Evolutionary conservation across 2,888 invertebrate species (phyloP), one percentile per base, ranked within the genome.

Genomic region (Drosophila algonquin): DNA sequence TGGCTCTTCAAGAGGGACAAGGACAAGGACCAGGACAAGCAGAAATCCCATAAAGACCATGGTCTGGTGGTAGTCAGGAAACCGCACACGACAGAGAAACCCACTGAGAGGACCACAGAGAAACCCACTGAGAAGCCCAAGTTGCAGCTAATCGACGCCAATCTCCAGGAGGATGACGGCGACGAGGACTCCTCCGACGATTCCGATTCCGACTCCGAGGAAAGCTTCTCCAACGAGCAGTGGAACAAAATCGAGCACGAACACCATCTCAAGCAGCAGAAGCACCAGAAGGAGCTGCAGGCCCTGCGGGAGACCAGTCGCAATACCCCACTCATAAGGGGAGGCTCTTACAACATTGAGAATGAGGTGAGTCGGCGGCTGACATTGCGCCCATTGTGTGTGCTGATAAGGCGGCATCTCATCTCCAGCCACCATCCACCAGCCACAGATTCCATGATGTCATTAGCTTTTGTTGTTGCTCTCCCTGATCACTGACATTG

Each of bases 201-300:
- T 2, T 8, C 30, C 30, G 27, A 27, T 21, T 50, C 69, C 21
- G 69, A 68, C 24, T 47, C 91, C 67, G 73, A 91, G 54, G 75
- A 91, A 74, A 71, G 90, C 73, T 73, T 92, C 82, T 77, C 93
- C 79, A 77, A 92, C 73, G 87, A 93, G 73, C 76, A 92, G 81
- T 79, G 92, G 92, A 82, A 92, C 80, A 87, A 92, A 80, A 89
- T 92, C 80, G 90, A 93, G 79, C 90, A 92, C 77, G 89, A 89
- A 68, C 90, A 90, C 76, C 81, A 87, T 47, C 73, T 90, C 60
- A 81, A 78, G 62, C 88, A 90, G 65, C 81, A 88, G 67, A 87
- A 88, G 57, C 91, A 90, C 70, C 90, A 90, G 46, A 89, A 83
- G 63, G 90, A 90, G 21, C 56, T 90, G 27, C 73, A 86, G 61